Evolutionary conservation across 2,113 vertebrate species (phyloP).

Genomic region (Pteruthius melanotis): DNA sequence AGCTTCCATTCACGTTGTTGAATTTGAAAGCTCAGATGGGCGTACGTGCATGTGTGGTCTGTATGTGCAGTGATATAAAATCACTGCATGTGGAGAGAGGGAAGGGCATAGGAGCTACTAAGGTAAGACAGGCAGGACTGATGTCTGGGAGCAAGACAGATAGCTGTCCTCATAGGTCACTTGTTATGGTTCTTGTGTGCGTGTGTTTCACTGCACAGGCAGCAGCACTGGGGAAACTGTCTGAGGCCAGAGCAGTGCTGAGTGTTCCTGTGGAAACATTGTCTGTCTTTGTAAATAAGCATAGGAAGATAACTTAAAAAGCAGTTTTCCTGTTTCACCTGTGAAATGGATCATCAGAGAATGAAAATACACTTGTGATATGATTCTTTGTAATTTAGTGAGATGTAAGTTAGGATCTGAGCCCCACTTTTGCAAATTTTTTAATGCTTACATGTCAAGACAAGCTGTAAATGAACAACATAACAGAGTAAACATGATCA

Average conservation of each 20-base stretch:
- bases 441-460: neutral
- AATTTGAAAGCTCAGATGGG: neutral
- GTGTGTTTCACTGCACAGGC: neutral
- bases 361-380: neutral
- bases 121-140: neutral
- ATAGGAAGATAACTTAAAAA: neutral
- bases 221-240: fast-evolving
- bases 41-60: neutral
- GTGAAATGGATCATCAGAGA: neutral
- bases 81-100: neutral
- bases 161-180: neutral
- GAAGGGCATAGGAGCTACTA: neutral
- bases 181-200: fast-evolving
- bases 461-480: neutral
- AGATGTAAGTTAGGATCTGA: neutral
- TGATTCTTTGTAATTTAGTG: neutral
- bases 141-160: neutral
- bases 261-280: neutral
- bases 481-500: neutral
- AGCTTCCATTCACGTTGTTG: neutral
- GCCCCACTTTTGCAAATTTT: neutral
- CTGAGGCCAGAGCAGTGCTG: neutral
- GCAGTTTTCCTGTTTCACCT: neutral
- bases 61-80: neutral
- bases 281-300: neutral